Percentiles rank a stretch among this genome's conserved stretches.
Evolutionary conservation across 2,797 vertebrate genomes (phyloP).

Genomic region (Bucorvus abyssinicus): DNA sequence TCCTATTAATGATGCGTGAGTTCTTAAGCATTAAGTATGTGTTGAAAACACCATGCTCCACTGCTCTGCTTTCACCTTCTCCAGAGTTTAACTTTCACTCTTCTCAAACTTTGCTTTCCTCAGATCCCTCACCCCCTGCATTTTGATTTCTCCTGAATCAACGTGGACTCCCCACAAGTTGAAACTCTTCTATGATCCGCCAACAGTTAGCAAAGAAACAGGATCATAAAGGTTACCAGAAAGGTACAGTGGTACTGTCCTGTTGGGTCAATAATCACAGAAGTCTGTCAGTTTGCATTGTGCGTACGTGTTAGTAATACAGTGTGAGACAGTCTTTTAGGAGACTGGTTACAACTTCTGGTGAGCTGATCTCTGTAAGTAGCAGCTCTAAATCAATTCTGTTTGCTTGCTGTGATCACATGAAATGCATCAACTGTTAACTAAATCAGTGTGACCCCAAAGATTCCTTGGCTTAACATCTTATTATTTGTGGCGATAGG

Average conservation of each 20-base stretch:
- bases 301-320: background rate
- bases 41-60: background rate
- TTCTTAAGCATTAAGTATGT: background rate
- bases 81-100: background rate
- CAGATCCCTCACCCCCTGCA: background rate
- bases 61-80: background rate
- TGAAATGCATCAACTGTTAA: conserved; percentile 45
- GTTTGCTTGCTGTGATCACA: conserved; percentile 28
- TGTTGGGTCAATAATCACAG: background rate
- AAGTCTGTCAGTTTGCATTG: background rate
- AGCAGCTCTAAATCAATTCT: conserved; percentile 56
- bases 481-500: conserved; percentile 11
- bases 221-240: background rate
- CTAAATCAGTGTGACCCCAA: conserved; percentile 36
- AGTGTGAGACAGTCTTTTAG: background rate
- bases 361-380: conserved; percentile 35
- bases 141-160: background rate
- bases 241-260: background rate
- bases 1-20: background rate
- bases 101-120: background rate
- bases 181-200: background rate
- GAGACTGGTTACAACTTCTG: conserved; percentile 28
- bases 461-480: conserved; percentile 20
- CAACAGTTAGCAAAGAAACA: background rate
- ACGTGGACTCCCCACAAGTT: background rate